These are phyloP conservation scores for Mermis nigrescens DNA, from an alignment of 2,888 invertebrate species.

Conservation along the genomic window DNA sequence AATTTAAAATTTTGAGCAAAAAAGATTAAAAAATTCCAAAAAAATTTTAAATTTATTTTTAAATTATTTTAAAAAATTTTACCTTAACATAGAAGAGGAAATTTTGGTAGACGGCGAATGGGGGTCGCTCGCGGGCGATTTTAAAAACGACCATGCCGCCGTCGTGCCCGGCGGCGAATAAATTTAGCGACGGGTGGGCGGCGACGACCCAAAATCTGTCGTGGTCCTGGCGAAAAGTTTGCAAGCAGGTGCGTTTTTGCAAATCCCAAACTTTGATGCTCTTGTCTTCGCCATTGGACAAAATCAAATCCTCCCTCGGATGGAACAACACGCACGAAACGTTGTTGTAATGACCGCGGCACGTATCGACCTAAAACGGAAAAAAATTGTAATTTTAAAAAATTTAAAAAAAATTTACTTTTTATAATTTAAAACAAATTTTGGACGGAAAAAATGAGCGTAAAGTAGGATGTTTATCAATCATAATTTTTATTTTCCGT, in stretches of 20 bases:
- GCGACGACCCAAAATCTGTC: conserved; percentile 75
- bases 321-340: conserved; percentile 93
- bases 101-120: conserved; percentile 79
- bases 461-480: no score
- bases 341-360: conserved; percentile 98
- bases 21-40: not conserved
- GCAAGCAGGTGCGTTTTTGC: conserved; percentile 72
- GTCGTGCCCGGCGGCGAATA: conserved; percentile 99
- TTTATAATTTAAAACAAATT: no score
- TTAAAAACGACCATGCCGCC: conserved; percentile 65
- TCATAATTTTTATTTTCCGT: no score
- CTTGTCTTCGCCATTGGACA: conserved; percentile 93
- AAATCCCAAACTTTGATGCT: conserved; percentile 97
- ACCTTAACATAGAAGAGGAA: conserved; percentile 75
- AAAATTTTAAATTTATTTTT: not conserved
- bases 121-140: conserved; percentile 82
- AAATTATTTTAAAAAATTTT: no score
- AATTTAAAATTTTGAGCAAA: not conserved
- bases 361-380: conserved; percentile 60
- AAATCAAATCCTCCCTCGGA: conserved; percentile 80
- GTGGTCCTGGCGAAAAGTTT: conserved; percentile 53
- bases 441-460: no score
- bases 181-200: conserved; percentile 75
- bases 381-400: not conserved
- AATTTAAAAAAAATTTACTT: not conserved